Evolutionary conservation across 1,140 invertebrate genomes (phyloP).

Genomic region (Araneus ventricosus): DNA sequence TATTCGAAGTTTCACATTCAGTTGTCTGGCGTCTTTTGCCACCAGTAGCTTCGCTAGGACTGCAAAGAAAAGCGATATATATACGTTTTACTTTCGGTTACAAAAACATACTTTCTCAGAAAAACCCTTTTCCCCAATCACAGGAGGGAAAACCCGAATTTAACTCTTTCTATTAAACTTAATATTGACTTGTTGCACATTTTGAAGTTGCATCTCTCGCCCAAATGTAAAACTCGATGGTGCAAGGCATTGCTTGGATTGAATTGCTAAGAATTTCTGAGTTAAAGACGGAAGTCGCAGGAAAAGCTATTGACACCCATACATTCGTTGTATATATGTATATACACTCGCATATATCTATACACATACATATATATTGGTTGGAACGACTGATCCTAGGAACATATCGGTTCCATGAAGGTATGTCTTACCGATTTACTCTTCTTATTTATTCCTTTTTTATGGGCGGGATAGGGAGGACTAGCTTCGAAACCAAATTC

Average conservation of each 20-base stretch:
- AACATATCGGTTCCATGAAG: slow-evolving; percentile 48
- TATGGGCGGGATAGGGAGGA: not conserved
- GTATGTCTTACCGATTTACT: slow-evolving; percentile 50
- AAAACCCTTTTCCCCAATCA: not conserved
- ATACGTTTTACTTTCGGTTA: not conserved
- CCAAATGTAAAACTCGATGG: slow-evolving; percentile 34
- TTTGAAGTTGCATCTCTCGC: not conserved
- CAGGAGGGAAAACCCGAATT: not conserved
- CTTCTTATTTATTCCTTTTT: slow-evolving; percentile 42
- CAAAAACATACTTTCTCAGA: not conserved
- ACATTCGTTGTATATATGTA: not conserved
- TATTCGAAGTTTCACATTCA: too few species aligned
- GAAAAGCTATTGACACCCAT: slow-evolving; percentile 35
- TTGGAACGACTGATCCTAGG: not conserved
- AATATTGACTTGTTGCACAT: slow-evolving; percentile 8
- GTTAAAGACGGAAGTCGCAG: not conserved
- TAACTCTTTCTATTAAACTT: not conserved
- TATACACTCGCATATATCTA: not conserved
- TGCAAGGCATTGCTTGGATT: not conserved
- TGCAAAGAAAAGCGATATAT: too few species aligned
- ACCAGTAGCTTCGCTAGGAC: too few species aligned
- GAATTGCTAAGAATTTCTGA: not conserved
- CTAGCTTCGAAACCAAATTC: slow-evolving; percentile 13
- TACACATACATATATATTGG: slow-evolving; percentile 6
- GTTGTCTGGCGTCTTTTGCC: too few species aligned